Percentiles rank a stretch among this genome's conserved stretches.
phyloP scores from a whole-genome alignment of 64 coral and sea anemone species.

The Anthopleura sola region DNA sequence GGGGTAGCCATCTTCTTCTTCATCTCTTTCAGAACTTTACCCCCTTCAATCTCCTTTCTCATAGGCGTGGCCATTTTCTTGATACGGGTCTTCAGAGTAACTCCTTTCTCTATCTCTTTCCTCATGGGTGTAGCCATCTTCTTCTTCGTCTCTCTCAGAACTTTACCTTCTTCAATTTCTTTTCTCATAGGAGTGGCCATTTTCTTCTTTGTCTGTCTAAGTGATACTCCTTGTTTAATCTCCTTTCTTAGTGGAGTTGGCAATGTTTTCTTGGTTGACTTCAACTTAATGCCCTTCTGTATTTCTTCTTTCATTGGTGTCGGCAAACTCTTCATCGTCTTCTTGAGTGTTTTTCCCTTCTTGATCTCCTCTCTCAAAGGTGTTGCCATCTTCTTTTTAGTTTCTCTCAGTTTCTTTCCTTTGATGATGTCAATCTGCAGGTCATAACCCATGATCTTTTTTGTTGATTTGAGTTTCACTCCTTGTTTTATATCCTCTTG shows the following conservation, averaged over 20 bases:
- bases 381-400: slow-evolving; percentile 55
- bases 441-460: slow-evolving; percentile 46
- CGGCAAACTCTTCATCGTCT: slow-evolving; percentile 50
- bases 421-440: slow-evolving; percentile 74
- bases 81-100: slow-evolving; percentile 46
- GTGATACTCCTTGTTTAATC: slow-evolving; percentile 65
- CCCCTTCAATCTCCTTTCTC: slow-evolving; percentile 50
- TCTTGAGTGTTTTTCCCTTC: neutral
- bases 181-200: slow-evolving; percentile 26
- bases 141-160: slow-evolving; percentile 34
- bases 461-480: slow-evolving; percentile 48
- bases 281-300: slow-evolving; percentile 40
- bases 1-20: slow-evolving; percentile 55
- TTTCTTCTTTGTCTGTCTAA: slow-evolving; percentile 61
- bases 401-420: slow-evolving; percentile 68
- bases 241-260: slow-evolving; percentile 55
- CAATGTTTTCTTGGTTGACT: slow-evolving; percentile 60
- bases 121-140: slow-evolving; percentile 50
- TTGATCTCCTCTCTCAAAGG: slow-evolving; percentile 40
- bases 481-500: slow-evolving; percentile 74
- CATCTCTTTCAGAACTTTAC: neutral
- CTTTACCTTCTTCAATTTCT: slow-evolving; percentile 29
- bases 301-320: slow-evolving; percentile 67
- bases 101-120: slow-evolving; percentile 55
- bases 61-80: slow-evolving; percentile 67